Percentiles rank a stretch among this genome's conserved stretches.
Evolutionary conservation across 2,888 invertebrate genomes (phyloP).

Genomic region (Apamea epomidion): DNA sequence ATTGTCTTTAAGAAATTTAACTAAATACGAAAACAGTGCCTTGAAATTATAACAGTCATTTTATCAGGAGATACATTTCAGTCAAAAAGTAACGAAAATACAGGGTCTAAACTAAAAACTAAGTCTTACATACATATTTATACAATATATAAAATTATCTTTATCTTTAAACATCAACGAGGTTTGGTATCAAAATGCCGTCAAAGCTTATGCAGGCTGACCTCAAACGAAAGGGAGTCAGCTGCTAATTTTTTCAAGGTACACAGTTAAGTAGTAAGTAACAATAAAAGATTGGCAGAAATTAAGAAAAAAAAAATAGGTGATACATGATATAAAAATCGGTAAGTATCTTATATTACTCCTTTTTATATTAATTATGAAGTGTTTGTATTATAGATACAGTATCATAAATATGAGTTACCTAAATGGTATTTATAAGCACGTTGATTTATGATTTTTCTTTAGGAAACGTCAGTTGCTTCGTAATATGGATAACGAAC

Average conservation of each 20-base stretch:
- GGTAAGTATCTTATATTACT: slow-evolving; percentile 5
- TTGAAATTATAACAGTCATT: slow-evolving; percentile 9
- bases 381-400: neutral
- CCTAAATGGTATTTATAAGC: slow-evolving; percentile 17
- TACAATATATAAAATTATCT: slow-evolving; percentile 24
- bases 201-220: slow-evolving; percentile 41
- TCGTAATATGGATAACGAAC: neutral
- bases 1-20: neutral
- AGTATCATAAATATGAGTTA: slow-evolving; percentile 15
- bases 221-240: slow-evolving; percentile 29
- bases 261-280: no score
- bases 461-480: neutral
- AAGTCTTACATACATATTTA: slow-evolving; percentile 25
- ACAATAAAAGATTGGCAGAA: no score
- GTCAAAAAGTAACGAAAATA: neutral
- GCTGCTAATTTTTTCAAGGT: slow-evolving; percentile 29
- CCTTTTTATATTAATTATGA: neutral
- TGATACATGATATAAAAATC: neutral
- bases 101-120: neutral
- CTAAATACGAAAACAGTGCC: neutral
- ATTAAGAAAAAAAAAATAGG: neutral
- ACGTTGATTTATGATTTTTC: neutral
- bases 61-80: neutral
- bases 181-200: slow-evolving; percentile 39
- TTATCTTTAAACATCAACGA: slow-evolving; percentile 35